phyloP scores from a whole-genome alignment of 1,140 invertebrate species.

The Cepaea nemoralis region DNA sequence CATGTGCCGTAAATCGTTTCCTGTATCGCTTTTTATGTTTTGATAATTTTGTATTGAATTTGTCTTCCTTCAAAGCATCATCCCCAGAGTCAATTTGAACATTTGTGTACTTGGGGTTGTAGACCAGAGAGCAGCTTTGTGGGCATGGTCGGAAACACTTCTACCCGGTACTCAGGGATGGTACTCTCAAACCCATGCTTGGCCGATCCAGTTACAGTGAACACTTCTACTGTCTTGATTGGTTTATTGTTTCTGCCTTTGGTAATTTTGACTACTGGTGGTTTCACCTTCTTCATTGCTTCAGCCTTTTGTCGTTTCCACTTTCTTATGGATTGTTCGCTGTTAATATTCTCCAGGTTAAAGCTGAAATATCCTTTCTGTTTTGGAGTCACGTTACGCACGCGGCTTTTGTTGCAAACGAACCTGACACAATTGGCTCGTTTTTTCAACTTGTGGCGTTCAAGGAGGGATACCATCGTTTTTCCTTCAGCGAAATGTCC shows the following conservation, averaged over 20 bases:
- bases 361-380: slow-evolving; percentile 41
- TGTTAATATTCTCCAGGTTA: slow-evolving; percentile 11
- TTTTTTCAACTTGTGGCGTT: slow-evolving; percentile 49
- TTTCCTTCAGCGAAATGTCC: slow-evolving; percentile 13
- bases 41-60: not conserved
- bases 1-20: not conserved
- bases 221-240: not conserved
- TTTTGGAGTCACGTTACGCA: slow-evolving; percentile 16
- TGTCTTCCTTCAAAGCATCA: slow-evolving; percentile 5
- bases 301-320: not conserved
- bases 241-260: not conserved
- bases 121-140: slow-evolving; percentile 34
- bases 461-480: slow-evolving; percentile 43
- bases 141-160: slow-evolving; percentile 42
- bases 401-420: slow-evolving; percentile 38
- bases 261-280: not conserved
- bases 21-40: not conserved
- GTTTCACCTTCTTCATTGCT: not conserved
- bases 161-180: slow-evolving; percentile 11
- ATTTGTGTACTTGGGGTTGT: slow-evolving; percentile 44
- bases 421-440: slow-evolving; percentile 47
- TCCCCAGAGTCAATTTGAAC: slow-evolving; percentile 7
- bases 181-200: not conserved
- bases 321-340: not conserved
- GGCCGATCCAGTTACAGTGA: not conserved